Base-by-base conservation (phyloP, 1,140 invertebrate genomes). In the Anagrus nilaparvatae region DNA sequence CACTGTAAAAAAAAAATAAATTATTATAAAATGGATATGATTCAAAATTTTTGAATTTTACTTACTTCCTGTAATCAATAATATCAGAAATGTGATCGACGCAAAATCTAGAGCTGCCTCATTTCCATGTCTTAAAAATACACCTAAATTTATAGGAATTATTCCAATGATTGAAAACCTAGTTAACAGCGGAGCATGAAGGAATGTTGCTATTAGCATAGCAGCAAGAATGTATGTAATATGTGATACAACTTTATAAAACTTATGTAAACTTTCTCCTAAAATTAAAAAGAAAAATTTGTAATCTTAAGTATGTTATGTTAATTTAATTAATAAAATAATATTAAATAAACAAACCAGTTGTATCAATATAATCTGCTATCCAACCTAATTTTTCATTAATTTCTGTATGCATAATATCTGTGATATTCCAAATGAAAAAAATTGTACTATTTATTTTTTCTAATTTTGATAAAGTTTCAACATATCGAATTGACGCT, bases 391-490 rank as follows among this genome's bases (percentile, higher is more conserved):
- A 56, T 34, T 65, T 63, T 12, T 71, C 52, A 34, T 78, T 72
- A 28, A 79, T 46, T 40, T 71, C 64, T 12, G 51, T 27, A 33
- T 64, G 60, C 48, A 76, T 75, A 2, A 55, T 59, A n/a, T 65
- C 60, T 7, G 78, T 65, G 5, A 77, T 46, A 34, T 61, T 49
- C 55, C 73, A 65, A n/a, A 79, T 48, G 46, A 61, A 70, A 30
- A 69, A 59, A 20, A 81, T 69, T 0, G 75, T 78, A 9, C 52
- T 49, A 48, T 80, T 81, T 23, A 81, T 74, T 52, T 73, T 68
- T 8, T 59, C 48, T 3, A 81, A 54, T 52, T 75, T 77, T 14
- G 67, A 50, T 29, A 78, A 56, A 28, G 75, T 74, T 16, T 63
- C 55, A 24, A 72, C 52, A 44, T 77, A 79, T 38, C 76, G 71